Conservation (phyloP, 2,888 invertebrate species). For the Amiota mariae region DNA sequence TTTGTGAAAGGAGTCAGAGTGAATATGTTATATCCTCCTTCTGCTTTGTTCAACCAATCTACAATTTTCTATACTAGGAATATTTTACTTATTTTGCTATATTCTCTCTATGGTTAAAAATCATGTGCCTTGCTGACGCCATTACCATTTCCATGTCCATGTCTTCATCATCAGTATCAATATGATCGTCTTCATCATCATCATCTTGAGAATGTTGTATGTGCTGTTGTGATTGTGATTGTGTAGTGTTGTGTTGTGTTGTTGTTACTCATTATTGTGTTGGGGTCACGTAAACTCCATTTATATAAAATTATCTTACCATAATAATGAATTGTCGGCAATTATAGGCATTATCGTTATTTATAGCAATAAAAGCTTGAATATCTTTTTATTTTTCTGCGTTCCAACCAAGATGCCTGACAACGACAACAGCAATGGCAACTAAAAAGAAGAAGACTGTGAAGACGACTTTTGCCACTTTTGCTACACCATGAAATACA, state of each 20-base stretch:
- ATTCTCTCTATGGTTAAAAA: too few species aligned
- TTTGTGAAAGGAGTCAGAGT: too few species aligned
- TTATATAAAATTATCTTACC: slow-evolving; percentile 72
- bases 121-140: not conserved
- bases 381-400: slow-evolving; percentile 2
- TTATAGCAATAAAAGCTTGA: slow-evolving; percentile 69
- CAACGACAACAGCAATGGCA: too few species aligned
- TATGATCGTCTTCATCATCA: not conserved
- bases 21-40: too few species aligned
- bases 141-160: slow-evolving; percentile 3
- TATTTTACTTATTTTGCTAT: too few species aligned
- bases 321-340: slow-evolving; percentile 74
- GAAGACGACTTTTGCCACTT: too few species aligned
- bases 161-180: not conserved
- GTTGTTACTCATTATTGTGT: slow-evolving; percentile 43
- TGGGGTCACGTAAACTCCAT: slow-evolving; percentile 73
- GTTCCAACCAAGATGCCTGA: not conserved
- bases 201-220: slow-evolving; percentile 16
- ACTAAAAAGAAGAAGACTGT: too few species aligned
- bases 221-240: not conserved
- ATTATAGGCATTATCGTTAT: slow-evolving; percentile 74
- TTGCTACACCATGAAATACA: too few species aligned
- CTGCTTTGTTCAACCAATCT: too few species aligned
- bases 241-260: not conserved
- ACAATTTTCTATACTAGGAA: too few species aligned